These are phyloP conservation scores for Ceyx cyanopectus DNA, from an alignment of 2,113 vertebrate genomes.

Conservation along the genomic window DNA sequence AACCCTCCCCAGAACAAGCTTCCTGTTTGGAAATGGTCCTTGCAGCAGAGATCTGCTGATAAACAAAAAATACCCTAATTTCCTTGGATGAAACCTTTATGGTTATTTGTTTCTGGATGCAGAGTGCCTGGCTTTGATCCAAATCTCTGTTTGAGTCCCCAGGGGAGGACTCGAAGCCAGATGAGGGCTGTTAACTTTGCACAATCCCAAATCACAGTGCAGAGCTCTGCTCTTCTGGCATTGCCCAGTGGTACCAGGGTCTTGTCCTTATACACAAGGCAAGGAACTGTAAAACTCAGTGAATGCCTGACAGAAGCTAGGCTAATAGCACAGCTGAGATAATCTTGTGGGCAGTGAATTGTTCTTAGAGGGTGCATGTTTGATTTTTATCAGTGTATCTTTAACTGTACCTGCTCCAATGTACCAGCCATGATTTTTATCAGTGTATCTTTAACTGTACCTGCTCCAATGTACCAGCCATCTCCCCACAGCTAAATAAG, in stretches of 20 bases:
- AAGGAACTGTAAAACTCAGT: neutral
- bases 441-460: neutral
- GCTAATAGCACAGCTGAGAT: neutral
- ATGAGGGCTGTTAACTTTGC: neutral
- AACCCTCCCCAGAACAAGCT: neutral
- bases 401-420: neutral
- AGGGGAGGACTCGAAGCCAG: neutral
- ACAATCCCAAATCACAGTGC: fast-evolving
- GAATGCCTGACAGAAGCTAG: neutral
- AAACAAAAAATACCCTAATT: neutral
- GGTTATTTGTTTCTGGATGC: neutral
- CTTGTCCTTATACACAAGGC: neutral
- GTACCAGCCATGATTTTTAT: neutral
- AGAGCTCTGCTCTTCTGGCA: neutral
- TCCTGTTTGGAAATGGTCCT: neutral
- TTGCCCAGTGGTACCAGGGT: neutral
- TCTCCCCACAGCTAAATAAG: neutral
- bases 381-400: neutral
- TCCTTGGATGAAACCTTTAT: slow-evolving; percentile 12
- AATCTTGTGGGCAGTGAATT: neutral
- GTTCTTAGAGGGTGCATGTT: fast-evolving
- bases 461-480: neutral
- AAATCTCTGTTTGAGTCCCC: neutral
- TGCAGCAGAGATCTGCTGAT: neutral
- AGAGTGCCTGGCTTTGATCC: neutral